These are phyloP conservation scores for Cromileptes altivelis DNA, from an alignment of 2,113 vertebrate species.

Conservation along the genomic window DNA sequence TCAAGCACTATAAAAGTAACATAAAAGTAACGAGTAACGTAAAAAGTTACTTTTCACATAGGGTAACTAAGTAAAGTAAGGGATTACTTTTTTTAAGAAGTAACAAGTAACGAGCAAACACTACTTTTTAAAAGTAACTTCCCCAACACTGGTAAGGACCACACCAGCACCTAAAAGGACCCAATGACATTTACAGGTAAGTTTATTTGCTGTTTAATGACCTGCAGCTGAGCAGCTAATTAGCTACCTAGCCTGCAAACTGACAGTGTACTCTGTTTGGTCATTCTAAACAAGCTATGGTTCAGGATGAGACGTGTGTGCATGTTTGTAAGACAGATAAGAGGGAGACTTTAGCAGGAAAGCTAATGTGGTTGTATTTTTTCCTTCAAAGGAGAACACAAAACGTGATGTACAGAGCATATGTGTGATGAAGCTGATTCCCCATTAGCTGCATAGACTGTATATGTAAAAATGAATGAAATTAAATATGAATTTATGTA, in stretches of 20 bases:
- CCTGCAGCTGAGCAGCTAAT: not conserved
- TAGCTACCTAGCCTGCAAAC: not conserved
- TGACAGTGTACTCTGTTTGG: slow-evolving; percentile 1
- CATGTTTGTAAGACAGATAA: not conserved
- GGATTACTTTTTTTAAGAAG: no score
- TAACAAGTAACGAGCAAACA: no score
- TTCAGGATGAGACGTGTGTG: not conserved
- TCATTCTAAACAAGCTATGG: not conserved
- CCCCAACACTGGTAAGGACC: no score
- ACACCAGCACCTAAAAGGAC: slow-evolving; percentile 1
- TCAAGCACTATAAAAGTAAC: no score
- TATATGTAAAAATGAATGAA: no score
- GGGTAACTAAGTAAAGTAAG: no score
- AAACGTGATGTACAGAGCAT: not conserved
- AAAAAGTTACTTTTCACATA: no score
- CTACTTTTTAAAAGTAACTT: no score
- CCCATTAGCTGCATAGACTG: no score
- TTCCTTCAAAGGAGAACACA: not conserved
- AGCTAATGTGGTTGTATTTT: not conserved
- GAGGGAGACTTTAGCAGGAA: not conserved
- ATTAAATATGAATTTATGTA: no score
- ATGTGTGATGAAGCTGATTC: not conserved
- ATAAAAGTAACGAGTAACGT: no score
- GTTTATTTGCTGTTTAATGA: slow-evolving; percentile 17
- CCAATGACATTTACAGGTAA: slow-evolving; percentile 12